Evolutionary conservation across 2,888 invertebrate genomes (phyloP).

Genomic region (Cremastinae sp.): DNA sequence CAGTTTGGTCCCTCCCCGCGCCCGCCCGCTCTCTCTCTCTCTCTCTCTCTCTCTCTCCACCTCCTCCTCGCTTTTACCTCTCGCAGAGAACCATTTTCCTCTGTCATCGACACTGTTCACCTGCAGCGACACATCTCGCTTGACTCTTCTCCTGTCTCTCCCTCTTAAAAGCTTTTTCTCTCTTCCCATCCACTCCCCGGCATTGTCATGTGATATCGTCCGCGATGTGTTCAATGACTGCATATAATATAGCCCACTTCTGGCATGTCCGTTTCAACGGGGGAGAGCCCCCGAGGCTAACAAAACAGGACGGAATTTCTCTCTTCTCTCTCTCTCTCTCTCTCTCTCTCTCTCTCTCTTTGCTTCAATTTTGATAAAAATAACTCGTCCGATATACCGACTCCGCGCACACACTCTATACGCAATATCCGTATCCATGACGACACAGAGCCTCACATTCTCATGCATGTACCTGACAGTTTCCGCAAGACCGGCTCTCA

Average conservation of each 20-base stretch:
- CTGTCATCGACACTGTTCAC: constrained; percentile 66
- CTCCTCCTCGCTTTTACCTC: constrained; percentile 1
- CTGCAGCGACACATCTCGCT: constrained; percentile 51
- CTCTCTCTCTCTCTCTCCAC: no score
- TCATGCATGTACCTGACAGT: constrained; percentile 20
- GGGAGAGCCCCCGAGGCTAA: constrained; percentile 20
- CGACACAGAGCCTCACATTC: not conserved
- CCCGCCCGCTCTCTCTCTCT: no score
- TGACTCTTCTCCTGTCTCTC: constrained; percentile 41
- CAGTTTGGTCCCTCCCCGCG: not conserved
- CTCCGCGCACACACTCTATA: not conserved
- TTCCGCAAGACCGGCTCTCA: not conserved
- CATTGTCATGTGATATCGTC: constrained; percentile 35
- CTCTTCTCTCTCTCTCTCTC: constrained; percentile 20
- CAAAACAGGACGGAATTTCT: constrained; percentile 12
- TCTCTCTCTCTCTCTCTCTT: constrained; percentile 23
- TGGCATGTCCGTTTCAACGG: constrained; percentile 25
- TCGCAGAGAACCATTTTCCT: constrained; percentile 34
- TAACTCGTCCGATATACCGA: constrained; percentile 15
- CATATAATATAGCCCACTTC: constrained; percentile 13
- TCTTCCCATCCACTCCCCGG: not conserved
- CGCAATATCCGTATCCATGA: not conserved
- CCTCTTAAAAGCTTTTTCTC: constrained; percentile 29
- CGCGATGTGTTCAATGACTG: constrained; percentile 42
- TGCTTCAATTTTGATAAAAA: constrained; percentile 50